Evolutionary conservation across 2,888 invertebrate species (phyloP).

Genomic region (Drosophila phalerata): DNA sequence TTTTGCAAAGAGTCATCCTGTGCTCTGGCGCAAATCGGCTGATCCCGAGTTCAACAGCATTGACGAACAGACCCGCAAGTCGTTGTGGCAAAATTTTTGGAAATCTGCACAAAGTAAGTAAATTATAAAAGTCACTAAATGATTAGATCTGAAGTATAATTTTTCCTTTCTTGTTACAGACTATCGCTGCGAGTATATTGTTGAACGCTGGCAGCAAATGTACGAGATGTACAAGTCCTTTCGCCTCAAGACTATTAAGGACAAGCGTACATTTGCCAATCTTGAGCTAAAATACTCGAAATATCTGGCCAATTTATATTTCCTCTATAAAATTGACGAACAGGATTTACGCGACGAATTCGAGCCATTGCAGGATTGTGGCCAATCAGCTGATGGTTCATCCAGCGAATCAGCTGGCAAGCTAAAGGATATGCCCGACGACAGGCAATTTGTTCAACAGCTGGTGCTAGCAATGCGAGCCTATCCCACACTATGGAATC

Average conservation of each 20-base stretch:
- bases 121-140: not conserved
- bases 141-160: not conserved
- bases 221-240: slow-evolving; percentile 84
- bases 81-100: slow-evolving; percentile 79
- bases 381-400: slow-evolving; percentile 7
- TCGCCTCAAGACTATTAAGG: slow-evolving; percentile 81
- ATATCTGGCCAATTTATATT: slow-evolving; percentile 81
- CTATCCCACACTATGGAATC: slow-evolving; percentile 80
- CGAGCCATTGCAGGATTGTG: slow-evolving; percentile 75
- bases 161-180: slow-evolving; percentile 35
- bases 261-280: slow-evolving; percentile 69
- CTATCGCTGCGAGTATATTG: slow-evolving; percentile 74
- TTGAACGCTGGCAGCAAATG: slow-evolving; percentile 82
- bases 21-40: slow-evolving; percentile 80
- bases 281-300: slow-evolving; percentile 82
- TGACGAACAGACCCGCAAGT: slow-evolving; percentile 79
- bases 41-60: slow-evolving; percentile 78
- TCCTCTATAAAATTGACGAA: slow-evolving; percentile 82
- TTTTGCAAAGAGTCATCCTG: slow-evolving; percentile 83
- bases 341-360: slow-evolving; percentile 80
- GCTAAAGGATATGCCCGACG: slow-evolving; percentile 80
- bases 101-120: slow-evolving; percentile 74
- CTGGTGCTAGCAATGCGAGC: slow-evolving; percentile 70
- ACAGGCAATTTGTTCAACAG: slow-evolving; percentile 77
- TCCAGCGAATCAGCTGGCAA: slow-evolving; percentile 39